Conservation (phyloP, 1,140 invertebrate genomes). For the Aphidius gifuensis region DNA sequence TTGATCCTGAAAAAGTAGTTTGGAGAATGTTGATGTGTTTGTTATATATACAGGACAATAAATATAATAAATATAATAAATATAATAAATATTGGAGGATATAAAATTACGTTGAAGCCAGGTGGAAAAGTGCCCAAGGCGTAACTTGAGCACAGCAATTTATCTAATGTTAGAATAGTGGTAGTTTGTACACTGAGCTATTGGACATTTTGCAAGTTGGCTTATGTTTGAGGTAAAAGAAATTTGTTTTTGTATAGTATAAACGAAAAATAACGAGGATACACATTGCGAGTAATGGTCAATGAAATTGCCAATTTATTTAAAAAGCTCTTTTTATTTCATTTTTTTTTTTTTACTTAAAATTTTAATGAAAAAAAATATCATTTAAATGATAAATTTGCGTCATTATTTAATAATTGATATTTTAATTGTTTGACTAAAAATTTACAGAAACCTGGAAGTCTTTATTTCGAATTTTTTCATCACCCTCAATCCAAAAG, state of each 20-base stretch:
- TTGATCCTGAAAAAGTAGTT: too few relatives aligned
- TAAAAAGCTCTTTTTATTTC: too few relatives aligned
- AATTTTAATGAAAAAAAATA: too few relatives aligned
- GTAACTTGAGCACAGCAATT: conserved; percentile 14
- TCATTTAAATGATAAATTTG: too few relatives aligned
- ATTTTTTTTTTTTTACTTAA: too few relatives aligned
- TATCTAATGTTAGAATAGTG: background rate
- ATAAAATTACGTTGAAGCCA: conserved; percentile 9
- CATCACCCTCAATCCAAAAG: too few relatives aligned
- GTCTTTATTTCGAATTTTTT: too few relatives aligned
- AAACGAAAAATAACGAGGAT: conserved; percentile 17
- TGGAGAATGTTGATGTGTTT: too few relatives aligned
- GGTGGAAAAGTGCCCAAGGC: conserved; percentile 12
- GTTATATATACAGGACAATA: too few relatives aligned
- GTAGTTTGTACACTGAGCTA: background rate
- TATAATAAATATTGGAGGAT: conserved; percentile 11
- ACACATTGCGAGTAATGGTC: conserved; percentile 20
- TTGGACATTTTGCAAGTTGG: conserved; percentile 15
- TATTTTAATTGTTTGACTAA: too few relatives aligned
- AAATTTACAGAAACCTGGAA: too few relatives aligned
- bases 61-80: conserved; percentile 1
- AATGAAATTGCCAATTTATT: conserved; percentile 24
- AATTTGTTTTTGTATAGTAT: conserved; percentile 13
- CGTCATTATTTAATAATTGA: too few relatives aligned
- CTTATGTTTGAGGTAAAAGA: conserved; percentile 14